Evolutionary conservation across 2,888 invertebrate species (phyloP).

Genomic region (Coelopa pilipes): DNA sequence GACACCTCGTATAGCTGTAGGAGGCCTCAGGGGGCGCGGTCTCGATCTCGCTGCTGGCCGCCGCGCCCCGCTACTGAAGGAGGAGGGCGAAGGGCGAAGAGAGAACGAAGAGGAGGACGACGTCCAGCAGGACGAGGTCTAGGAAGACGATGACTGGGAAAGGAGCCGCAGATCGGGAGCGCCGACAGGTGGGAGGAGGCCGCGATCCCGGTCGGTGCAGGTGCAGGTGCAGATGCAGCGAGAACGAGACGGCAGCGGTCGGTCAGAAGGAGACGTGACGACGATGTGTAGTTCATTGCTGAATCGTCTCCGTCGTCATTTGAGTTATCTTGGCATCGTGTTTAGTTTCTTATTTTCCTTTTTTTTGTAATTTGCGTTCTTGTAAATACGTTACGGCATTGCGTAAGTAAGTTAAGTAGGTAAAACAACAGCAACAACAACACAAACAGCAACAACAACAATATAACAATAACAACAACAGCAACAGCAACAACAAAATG

Average conservation of each 20-base stretch:
- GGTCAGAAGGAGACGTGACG: too few relatives aligned
- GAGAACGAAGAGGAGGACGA: background rate
- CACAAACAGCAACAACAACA: too few relatives aligned
- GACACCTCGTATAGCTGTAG: conserved; percentile 67
- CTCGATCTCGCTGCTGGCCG: conserved; percentile 19
- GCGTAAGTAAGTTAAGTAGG: too few relatives aligned
- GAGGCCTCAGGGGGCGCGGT: conserved; percentile 48
- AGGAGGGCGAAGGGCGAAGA: background rate
- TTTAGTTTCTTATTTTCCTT: background rate
- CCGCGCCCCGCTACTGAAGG: conserved; percentile 52
- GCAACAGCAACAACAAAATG: too few relatives aligned
- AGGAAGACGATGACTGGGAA: background rate
- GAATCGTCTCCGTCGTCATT: background rate
- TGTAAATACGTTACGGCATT: too few relatives aligned
- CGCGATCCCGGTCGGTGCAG: too few relatives aligned
- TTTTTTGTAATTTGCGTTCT: background rate
- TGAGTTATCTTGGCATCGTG: background rate
- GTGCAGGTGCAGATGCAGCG: too few relatives aligned
- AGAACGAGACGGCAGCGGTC: background rate
- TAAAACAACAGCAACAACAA: too few relatives aligned
- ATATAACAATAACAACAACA: too few relatives aligned
- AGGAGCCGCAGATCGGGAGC: too few relatives aligned
- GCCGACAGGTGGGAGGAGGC: too few relatives aligned
- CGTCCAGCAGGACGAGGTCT: background rate
- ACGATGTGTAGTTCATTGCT: too few relatives aligned